Base-by-base conservation (phyloP, 2,888 invertebrate species). In the Entomobrya multifasciata region DNA sequence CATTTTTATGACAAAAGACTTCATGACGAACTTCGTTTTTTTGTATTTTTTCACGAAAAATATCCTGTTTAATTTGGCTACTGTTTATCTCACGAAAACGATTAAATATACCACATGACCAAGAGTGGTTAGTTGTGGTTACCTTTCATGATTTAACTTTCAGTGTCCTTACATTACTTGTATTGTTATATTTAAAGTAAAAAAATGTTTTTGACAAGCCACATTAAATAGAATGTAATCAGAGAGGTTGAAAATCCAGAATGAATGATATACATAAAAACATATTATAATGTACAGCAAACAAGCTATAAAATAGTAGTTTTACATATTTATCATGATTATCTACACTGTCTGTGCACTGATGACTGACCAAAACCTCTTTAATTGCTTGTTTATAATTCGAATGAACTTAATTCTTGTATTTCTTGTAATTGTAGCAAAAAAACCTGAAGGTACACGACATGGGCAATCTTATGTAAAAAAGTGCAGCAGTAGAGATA, bases 11-110 rank as follows among this genome's bases (percentile, higher is more conserved):
- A 36, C 4, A 36, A 36, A 8, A 8, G 36, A 4, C 36, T 36
- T n/a, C n/a, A n/a, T n/a, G n/a, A n/a, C n/a, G n/a, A n/a, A n/a
- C n/a, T n/a, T n/a, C n/a, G n/a, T n/a, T 67, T 67, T 67, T 36
- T 6, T 36, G 36, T 36, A 36, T 36, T 36, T 36, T 67, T 41
- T 27, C 10, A 41, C 44, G 44, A 67, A 67, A 67, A 44, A 44
- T 5, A 67, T 67, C 67, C 44, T 44, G 67, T 67, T 67, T 67
- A 44, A 67, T 44, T 67, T 67, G 67, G 67, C 67, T 67, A 44
- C 67, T 67, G 67, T 67, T 67, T 44, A 44, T 15, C 67, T 67
- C 67, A 44, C 44, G 67, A 36, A 44, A 20, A 10, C 44, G 4
- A 44, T 11, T 60, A 30, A 27, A 30, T 3, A 49, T 3, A 10